A percentile compares a stretch with the other conserved stretches of the same genome.
Conservation (phyloP, 2,797 vertebrate genomes). For the Typhlichthys subterraneus region DNA sequence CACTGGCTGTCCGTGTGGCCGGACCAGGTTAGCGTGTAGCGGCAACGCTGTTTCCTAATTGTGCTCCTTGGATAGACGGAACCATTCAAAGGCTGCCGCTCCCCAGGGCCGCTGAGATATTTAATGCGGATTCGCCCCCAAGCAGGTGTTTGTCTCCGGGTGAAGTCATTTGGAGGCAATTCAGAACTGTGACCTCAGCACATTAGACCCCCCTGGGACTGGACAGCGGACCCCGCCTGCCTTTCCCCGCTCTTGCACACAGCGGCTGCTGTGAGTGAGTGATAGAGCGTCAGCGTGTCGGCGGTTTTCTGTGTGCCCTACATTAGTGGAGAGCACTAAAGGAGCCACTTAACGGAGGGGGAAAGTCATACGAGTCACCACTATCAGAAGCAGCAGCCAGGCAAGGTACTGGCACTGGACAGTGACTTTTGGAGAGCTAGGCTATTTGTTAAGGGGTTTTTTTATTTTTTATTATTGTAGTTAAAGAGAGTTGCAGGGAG, state of each 20-base stretch:
- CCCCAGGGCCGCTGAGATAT: constrained; percentile 68
- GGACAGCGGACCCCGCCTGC: constrained; percentile 69
- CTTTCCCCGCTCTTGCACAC: constrained; percentile 59
- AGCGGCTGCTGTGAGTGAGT: constrained; percentile 65
- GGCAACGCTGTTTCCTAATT: constrained; percentile 59
- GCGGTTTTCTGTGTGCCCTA: constrained; percentile 61
- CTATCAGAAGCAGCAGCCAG: constrained; percentile 38
- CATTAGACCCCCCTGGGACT: constrained; percentile 70
- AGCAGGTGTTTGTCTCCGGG: constrained; percentile 80
- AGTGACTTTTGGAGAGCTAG: constrained; percentile 15
- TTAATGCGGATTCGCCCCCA: constrained; percentile 70
- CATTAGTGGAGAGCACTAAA: constrained; percentile 67
- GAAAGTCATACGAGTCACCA: constrained; percentile 61
- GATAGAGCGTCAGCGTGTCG: constrained; percentile 66
- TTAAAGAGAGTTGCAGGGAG: constrained; percentile 55
- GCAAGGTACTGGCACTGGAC: constrained; percentile 7
- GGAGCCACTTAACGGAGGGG: constrained; percentile 61
- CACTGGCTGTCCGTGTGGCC: constrained; percentile 19
- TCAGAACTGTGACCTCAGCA: constrained; percentile 81
- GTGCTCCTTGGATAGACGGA: constrained; percentile 50
- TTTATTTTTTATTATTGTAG: constrained; percentile 21
- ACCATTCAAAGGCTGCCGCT: constrained; percentile 66
- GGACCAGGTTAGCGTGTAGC: constrained; percentile 25
- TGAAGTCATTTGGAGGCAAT: constrained; percentile 79
- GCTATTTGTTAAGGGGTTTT: constrained; percentile 48